Evolutionary conservation across 2,113 vertebrate species (phyloP), one percentile per base, ranked within the genome.

Genomic region (Corvus moneduloides): DNA sequence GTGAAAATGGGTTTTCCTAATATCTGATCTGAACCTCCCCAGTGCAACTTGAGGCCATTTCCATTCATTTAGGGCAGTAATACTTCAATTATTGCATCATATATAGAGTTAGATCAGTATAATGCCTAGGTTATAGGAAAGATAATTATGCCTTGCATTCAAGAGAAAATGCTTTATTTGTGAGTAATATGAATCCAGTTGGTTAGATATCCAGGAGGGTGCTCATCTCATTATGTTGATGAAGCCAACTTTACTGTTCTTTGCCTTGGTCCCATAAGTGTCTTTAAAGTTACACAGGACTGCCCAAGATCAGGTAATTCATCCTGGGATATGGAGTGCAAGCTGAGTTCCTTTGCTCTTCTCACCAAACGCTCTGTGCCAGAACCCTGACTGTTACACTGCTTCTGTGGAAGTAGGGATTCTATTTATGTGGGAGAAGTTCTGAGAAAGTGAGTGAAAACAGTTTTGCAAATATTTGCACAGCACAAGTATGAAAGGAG

Each of bases 381-480:
- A 86, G 73, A 72, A 56, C 44, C 20, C 32, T 58, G 52, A 49
- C 33, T 64, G 44, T 72, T 83, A 20, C 3, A 5, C n/a, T 6
- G 9, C 74, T 87, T 73, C 81, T 83, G 74, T 76, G 59, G 39
- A 90, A 91, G 51, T 0, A 58, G 35, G 19, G 56, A 27, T 84
- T 77, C 76, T 83, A 61, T 87, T 96, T 93, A 90, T 73, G 37
- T 6, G 3, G 72, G 56, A 81, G 32, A 73, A 90, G 63, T 83
- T 67, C 62, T 91, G 75, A 96, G 93, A 95, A 95, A 91, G 55
- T 64, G 59, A 89, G 71, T 59, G 91, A 23, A 85, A 94, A 11
- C 49, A 51, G 69, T 84, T 93, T 88, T 95, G 73, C 76, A 76
- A 83, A 73, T 88, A 69, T 87, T 95, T 94, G 66, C 55, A 26